phyloP scores from a whole-genome alignment of 2,113 vertebrate genomes.

The Montifringilla adamsi region DNA sequence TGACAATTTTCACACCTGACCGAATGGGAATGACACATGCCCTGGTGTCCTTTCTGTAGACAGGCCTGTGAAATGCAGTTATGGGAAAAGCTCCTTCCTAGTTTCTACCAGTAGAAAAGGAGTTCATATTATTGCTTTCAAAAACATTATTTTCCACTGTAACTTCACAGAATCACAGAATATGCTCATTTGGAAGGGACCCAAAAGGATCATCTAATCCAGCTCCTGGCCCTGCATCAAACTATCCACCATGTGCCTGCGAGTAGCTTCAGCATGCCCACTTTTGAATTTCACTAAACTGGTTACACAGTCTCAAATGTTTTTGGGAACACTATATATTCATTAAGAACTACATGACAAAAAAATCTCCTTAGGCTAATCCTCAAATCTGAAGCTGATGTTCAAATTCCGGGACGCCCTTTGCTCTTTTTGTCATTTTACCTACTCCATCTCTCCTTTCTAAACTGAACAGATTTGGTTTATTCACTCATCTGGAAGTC shows the following conservation, averaged over 20 bases:
- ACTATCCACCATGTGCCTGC: too few species aligned
- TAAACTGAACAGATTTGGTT: not conserved
- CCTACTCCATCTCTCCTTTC: not conserved
- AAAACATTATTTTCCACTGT: not conserved
- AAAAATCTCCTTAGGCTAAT: not conserved
- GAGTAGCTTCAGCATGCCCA: accelerated
- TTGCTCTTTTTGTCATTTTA: not conserved
- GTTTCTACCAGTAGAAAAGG: not conserved
- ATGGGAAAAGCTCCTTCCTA: not conserved
- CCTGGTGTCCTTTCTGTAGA: not conserved
- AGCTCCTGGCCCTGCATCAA: not conserved
- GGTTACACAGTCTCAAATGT: not conserved
- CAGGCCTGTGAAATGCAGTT: not conserved
- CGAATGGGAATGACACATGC: not conserved
- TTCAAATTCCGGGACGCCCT: not conserved
- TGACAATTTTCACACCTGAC: not conserved
- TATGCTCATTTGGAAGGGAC: not conserved
- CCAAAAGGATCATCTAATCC: not conserved
- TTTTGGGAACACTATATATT: not conserved
- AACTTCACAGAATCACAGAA: not conserved
- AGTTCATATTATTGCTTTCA: not conserved
- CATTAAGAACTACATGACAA: not conserved
- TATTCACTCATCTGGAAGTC: not conserved
- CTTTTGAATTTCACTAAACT: not conserved
- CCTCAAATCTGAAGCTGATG: not conserved